Evolutionary conservation across 2,113 vertebrate species (phyloP), one percentile per base, ranked within the genome.

Genomic region (Caranx ignobilis): DNA sequence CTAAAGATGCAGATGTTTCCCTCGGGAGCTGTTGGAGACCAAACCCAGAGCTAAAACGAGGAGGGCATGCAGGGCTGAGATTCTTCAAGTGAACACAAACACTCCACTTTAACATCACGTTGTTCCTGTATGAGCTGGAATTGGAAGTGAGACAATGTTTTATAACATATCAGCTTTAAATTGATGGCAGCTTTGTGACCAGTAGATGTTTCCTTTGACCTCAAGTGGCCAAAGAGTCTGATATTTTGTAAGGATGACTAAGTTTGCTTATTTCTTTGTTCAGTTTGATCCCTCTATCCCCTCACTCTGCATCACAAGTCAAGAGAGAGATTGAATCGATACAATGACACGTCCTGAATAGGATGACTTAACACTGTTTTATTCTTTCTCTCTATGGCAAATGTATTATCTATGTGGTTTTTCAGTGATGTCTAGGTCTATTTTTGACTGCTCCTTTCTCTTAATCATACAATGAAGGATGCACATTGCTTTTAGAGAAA

Each of bases 401-500:
- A 81, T 54, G 35, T 37, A 57, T 75, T 57, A 63, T 65, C 65
- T 64, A 2, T 68, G 39, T 52, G 45, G 9, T 66, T 73, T 56
- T 32, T 15, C 61, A 35, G 15, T 18, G 47, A 65, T 35, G 73
- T 69, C 64, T 54, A 0, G 43, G 47, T 77, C 79, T 68, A 15
- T 66, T 81, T 80, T 35, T 84, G 75, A 71, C 60, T 63, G 35
- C 60, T 2, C 34, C 60, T 73, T 64, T 65, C 43, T 81, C 77
- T 79, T 79, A 83, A 89, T 83, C 83, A 81, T 56, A 56, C 55
- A 11, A 6, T 85, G 85, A 87, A 41, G 74, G 54, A 78, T 75
- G 67, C 35, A 37, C 15, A 2, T 70, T 54, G 68, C 59, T 74
- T 41, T 59, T 18, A 11, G n/a, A 76, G 75, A 61, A 10, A 60